These are phyloP conservation scores for Atethmia centrago DNA, from an alignment of 2,888 invertebrate species.

Conservation along the genomic window DNA sequence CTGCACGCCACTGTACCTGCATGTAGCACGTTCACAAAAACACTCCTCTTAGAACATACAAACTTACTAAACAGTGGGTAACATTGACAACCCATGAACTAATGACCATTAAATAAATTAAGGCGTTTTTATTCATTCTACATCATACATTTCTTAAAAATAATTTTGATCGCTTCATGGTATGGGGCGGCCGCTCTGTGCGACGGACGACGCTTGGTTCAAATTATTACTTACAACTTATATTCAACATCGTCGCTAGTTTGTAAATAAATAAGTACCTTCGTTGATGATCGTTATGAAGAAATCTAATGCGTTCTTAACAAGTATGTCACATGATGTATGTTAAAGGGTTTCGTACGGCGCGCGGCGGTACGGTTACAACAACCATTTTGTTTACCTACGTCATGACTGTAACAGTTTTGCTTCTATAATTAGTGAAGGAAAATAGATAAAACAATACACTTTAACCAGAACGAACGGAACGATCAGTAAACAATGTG, in stretches of 20 bases:
- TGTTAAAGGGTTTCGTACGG: not conserved
- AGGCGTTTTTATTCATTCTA: not conserved
- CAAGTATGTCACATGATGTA: not conserved
- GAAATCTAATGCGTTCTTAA: not conserved
- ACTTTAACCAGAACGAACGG: constrained; percentile 19
- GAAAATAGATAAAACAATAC: constrained; percentile 51
- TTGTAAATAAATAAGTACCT: not conserved
- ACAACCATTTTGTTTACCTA: constrained; percentile 5
- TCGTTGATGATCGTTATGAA: not conserved
- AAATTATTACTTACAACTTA: too few relatives aligned
- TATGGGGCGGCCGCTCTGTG: not conserved
- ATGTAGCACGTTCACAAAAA: too few relatives aligned
- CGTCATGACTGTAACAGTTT: constrained; percentile 31
- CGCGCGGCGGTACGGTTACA: too few relatives aligned
- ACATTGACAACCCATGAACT: too few relatives aligned
- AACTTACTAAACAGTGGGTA: too few relatives aligned
- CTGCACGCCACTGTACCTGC: too few relatives aligned
- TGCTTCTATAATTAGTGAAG: constrained; percentile 45
- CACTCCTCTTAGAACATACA: too few relatives aligned
- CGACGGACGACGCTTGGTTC: too few relatives aligned
- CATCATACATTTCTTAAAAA: not conserved
- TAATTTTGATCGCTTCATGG: not conserved
- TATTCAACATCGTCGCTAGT: too few relatives aligned
- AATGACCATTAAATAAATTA: too few relatives aligned
- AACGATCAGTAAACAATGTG: constrained; percentile 20